Conservation (phyloP, 2,113 vertebrate genomes). For the Thamnophis sirtalis region DNA sequence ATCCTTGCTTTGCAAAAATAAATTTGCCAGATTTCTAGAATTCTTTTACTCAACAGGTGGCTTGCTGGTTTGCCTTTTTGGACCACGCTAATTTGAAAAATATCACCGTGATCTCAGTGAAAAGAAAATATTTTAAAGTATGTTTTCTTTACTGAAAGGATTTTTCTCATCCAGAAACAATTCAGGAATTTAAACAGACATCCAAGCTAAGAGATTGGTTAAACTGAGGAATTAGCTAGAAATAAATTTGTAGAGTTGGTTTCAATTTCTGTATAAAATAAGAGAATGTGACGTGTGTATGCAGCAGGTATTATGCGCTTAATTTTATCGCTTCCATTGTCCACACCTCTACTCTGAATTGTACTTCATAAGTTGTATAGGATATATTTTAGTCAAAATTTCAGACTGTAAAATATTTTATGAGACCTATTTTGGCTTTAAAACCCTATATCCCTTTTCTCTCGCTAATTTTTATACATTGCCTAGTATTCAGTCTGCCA, state of each 20-base stretch:
- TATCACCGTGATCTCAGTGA: conserved; percentile 18
- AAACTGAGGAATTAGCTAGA: conserved; percentile 38
- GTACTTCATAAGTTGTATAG: conserved; percentile 43
- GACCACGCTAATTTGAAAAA: background rate
- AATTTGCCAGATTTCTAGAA: conserved; percentile 15
- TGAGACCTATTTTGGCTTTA: background rate
- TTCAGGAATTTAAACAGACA: background rate
- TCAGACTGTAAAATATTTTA: background rate
- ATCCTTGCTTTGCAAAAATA: background rate
- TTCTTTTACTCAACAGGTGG: conserved; percentile 59
- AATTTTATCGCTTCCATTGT: conserved; percentile 26
- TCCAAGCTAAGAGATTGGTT: background rate
- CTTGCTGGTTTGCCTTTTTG: conserved; percentile 30
- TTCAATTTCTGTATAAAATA: conserved; percentile 39
- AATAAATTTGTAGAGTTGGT: conserved; percentile 44
- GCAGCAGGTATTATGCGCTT: conserved; percentile 43
- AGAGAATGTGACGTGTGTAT: background rate
- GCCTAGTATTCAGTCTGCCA: background rate
- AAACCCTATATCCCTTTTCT: background rate
- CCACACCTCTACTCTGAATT: conserved; percentile 24
- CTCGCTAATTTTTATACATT: background rate
- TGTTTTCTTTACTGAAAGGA: conserved; percentile 4
- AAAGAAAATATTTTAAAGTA: conserved; percentile 6
- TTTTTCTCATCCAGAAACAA: background rate
- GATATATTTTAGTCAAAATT: conserved; percentile 41